Conservation (phyloP, 2,113 vertebrate species). For the Grammomys dolichurus region DNA sequence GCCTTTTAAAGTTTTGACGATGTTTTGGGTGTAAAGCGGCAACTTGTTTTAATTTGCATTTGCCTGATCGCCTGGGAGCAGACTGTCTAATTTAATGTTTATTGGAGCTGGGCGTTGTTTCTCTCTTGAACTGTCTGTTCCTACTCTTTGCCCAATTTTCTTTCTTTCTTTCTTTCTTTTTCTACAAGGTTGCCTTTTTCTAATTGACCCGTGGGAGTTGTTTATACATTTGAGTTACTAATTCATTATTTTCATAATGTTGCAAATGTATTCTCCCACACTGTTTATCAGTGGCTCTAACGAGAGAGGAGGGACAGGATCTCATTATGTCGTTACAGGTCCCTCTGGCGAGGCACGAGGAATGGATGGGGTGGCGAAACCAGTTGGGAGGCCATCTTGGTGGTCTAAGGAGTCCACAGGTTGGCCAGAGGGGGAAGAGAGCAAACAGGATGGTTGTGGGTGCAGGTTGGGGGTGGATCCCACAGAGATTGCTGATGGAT, state of each 20-base stretch:
- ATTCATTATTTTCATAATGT: constrained; percentile 12
- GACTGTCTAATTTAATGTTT: constrained; percentile 69
- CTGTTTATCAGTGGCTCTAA: not conserved
- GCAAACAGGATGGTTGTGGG: not conserved
- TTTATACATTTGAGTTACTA: constrained; percentile 32
- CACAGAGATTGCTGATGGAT: not conserved
- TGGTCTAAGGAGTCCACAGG: not conserved
- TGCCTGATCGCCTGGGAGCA: constrained; percentile 15
- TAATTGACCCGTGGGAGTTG: not conserved
- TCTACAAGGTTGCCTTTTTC: not conserved
- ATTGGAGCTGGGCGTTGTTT: constrained; percentile 50
- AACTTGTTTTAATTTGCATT: constrained; percentile 71
- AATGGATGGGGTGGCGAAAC: rapidly evolving
- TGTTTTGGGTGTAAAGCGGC: constrained; percentile 68
- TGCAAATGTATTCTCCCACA: constrained; percentile 37
- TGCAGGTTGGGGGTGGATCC: not conserved
- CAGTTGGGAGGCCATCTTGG: not conserved
- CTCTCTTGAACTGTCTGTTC: not conserved
- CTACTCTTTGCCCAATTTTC: not conserved
- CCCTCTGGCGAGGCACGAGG: not conserved
- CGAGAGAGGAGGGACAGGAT: not conserved
- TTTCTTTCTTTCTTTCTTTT: not conserved
- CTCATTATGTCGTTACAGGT: not conserved
- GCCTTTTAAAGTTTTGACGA: constrained; percentile 73
- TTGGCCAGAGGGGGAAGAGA: not conserved